A percentile compares a stretch with the other conserved stretches of the same genome.
phyloP scores from a whole-genome alignment of 2,888 invertebrate genomes.

The Onthophagus sagittarius region DNA sequence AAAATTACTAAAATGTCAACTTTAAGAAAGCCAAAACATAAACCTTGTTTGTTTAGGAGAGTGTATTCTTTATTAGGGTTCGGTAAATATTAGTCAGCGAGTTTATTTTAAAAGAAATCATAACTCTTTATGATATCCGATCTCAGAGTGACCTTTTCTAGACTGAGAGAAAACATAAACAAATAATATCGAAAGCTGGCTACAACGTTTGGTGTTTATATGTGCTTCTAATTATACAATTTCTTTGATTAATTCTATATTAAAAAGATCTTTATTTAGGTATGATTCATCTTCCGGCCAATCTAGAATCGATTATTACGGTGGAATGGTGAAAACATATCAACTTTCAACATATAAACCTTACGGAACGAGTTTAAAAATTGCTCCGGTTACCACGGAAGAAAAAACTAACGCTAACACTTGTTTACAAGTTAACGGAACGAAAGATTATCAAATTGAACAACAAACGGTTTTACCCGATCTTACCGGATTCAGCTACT shows the following conservation, averaged over 20 bases:
- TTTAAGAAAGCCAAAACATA: too few species aligned
- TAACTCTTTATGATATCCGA: too few species aligned
- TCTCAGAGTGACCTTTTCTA: too few species aligned
- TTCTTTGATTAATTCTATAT: background rate
- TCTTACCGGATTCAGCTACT: constrained; percentile 66
- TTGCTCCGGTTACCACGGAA: constrained; percentile 84
- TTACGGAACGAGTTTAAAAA: constrained; percentile 72
- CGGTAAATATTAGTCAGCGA: too few species aligned
- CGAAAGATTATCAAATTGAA: constrained; percentile 54
- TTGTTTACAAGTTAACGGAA: constrained; percentile 83
- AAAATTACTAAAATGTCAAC: too few species aligned
- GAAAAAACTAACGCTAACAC: constrained; percentile 64
- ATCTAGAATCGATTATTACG: constrained; percentile 93
- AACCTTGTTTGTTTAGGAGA: too few species aligned
- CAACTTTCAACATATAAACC: constrained; percentile 63
- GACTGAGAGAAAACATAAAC: too few species aligned
- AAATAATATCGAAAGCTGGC: too few species aligned
- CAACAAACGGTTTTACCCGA: constrained; percentile 82
- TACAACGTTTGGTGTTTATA: too few species aligned
- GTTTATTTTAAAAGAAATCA: too few species aligned
- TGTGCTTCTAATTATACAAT: background rate
- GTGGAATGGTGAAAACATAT: constrained; percentile 90
- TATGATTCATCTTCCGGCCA: constrained; percentile 70
- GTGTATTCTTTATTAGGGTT: too few species aligned
- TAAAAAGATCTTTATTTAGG: constrained; percentile 44